Conservation (phyloP, 1,140 invertebrate species). For the Coenobita brevimanus region DNA sequence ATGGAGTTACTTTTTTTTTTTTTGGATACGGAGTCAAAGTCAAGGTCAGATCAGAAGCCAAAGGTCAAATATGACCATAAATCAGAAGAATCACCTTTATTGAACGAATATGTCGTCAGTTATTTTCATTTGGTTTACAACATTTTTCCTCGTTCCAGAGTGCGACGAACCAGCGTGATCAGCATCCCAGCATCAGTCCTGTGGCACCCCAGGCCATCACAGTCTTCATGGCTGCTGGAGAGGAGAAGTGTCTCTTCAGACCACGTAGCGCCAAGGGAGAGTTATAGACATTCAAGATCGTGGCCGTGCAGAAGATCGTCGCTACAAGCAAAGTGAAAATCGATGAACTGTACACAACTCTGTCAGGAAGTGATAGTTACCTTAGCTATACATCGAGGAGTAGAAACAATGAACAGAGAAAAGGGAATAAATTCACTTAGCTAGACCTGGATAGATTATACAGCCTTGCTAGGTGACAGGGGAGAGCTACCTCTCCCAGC, state of each 20-base stretch:
- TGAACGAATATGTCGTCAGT: not conserved
- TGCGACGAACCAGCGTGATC: slow-evolving; percentile 5
- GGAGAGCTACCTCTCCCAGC: too few relatives aligned
- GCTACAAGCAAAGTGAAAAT: too few relatives aligned
- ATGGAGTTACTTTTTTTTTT: too few relatives aligned
- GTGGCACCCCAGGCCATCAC: too few relatives aligned
- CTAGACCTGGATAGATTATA: too few relatives aligned
- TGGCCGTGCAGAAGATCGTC: not conserved
- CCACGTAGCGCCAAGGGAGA: too few relatives aligned
- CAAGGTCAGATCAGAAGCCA: slow-evolving; percentile 1
- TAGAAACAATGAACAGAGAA: not conserved
- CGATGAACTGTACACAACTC: too few relatives aligned
- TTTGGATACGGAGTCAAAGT: not conserved
- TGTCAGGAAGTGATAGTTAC: too few relatives aligned
- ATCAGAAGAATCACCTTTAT: too few relatives aligned
- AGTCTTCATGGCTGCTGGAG: not conserved
- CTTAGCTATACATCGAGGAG: not conserved
- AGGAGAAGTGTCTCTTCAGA: not conserved
- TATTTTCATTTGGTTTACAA: not conserved
- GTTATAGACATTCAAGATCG: too few relatives aligned
- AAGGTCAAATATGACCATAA: not conserved
- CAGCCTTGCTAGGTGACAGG: too few relatives aligned
- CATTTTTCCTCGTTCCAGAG: slow-evolving; percentile 4
- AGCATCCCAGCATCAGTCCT: slow-evolving; percentile 7
- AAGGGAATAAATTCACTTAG: too few relatives aligned